A percentile compares a stretch with the other conserved stretches of the same genome.
phyloP scores from a whole-genome alignment of 2,888 invertebrate species.

The Plagodis dolabraria region DNA sequence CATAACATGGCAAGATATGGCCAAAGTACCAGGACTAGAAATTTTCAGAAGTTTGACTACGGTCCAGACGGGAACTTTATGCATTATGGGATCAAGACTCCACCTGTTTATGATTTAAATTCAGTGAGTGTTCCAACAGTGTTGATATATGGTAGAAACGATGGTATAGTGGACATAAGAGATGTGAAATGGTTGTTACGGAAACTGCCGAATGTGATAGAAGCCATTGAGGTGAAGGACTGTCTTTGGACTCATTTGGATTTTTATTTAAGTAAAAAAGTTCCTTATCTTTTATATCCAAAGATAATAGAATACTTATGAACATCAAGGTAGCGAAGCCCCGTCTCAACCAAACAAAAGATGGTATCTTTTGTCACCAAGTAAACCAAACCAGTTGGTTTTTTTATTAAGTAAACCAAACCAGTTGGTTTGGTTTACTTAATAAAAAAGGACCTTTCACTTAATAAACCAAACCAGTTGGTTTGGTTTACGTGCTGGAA shows the following conservation, averaged over 20 bases:
- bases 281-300: slow-evolving; percentile 38
- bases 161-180: slow-evolving; percentile 85
- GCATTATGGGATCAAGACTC: slow-evolving; percentile 51
- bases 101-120: slow-evolving; percentile 59
- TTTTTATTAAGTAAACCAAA: too few species aligned
- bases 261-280: slow-evolving; percentile 30
- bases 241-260: slow-evolving; percentile 56
- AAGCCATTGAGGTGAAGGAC: slow-evolving; percentile 81
- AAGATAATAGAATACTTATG: slow-evolving; percentile 69
- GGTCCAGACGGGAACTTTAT: slow-evolving; percentile 54
- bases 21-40: slow-evolving; percentile 47
- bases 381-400: too few species aligned
- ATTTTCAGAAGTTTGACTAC: slow-evolving; percentile 62
- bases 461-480: too few species aligned
- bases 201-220: slow-evolving; percentile 84
- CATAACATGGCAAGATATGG: slow-evolving; percentile 63
- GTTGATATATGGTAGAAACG: slow-evolving; percentile 61
- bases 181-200: slow-evolving; percentile 82
- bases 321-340: not conserved
- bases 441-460: too few species aligned
- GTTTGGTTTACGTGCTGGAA: too few species aligned
- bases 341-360: too few species aligned
- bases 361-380: too few species aligned
- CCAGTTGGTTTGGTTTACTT: too few species aligned
- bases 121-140: slow-evolving; percentile 57